These are phyloP conservation scores for Origma solitaria DNA, from an alignment of 2,113 vertebrate genomes.

Conservation along the genomic window DNA sequence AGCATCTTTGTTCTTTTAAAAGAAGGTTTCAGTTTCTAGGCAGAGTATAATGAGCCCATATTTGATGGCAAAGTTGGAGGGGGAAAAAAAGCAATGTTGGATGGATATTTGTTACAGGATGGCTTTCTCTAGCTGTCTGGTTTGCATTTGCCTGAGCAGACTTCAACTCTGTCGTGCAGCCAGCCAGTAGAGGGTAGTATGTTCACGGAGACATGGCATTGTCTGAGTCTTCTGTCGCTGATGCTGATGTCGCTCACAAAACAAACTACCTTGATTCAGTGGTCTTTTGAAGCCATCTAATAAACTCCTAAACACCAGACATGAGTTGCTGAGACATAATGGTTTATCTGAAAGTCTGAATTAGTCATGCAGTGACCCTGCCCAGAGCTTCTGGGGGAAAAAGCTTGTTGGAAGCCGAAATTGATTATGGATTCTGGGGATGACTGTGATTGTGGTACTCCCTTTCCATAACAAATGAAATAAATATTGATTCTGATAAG, in stretches of 20 bases:
- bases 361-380: not conserved
- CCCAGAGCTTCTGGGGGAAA: not conserved
- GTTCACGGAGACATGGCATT: not conserved
- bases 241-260: not conserved
- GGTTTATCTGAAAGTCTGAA: not conserved
- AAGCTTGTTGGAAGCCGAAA: not conserved
- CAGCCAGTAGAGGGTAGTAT: not conserved
- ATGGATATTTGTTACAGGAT: not conserved
- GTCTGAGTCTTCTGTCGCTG: not conserved
- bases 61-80: not conserved
- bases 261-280: not conserved
- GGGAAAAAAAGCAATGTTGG: not conserved
- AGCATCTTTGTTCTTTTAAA: not conserved
- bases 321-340: not conserved
- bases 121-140: not conserved
- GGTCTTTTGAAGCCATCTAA: not conserved
- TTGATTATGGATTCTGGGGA: not conserved
- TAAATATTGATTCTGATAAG: not conserved
- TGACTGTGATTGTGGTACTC: not conserved
- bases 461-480: not conserved
- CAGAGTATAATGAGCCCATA: not conserved
- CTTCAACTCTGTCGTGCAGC: rapidly evolving
- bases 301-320: not conserved
- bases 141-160: not conserved
- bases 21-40: not conserved